Conservation (phyloP, 1,140 invertebrate genomes). For the Lordiphosa mommai region DNA sequence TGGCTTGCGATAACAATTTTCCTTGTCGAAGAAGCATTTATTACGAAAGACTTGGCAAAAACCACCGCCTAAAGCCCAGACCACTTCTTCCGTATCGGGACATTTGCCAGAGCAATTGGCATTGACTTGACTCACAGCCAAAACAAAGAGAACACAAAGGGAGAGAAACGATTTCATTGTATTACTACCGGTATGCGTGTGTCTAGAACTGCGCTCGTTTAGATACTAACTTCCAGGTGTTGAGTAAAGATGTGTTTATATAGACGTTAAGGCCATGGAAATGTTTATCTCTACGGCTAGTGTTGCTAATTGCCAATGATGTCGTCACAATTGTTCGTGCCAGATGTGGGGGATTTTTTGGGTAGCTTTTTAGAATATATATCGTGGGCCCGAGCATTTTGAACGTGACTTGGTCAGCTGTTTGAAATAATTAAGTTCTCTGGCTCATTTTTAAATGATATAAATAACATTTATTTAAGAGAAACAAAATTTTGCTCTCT, state of each 20-base stretch:
- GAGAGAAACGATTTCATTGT: slow-evolving; percentile 33
- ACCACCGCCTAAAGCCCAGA: slow-evolving; percentile 40
- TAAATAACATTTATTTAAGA: no score
- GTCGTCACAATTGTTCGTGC: background rate
- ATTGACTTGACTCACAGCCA: slow-evolving; percentile 34
- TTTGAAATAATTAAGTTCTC: slow-evolving; percentile 20
- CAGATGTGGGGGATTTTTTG: slow-evolving; percentile 17
- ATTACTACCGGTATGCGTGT: background rate
- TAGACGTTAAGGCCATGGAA: slow-evolving; percentile 4
- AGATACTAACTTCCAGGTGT: slow-evolving; percentile 11
- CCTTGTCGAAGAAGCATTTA: slow-evolving; percentile 49
- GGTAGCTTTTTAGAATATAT: slow-evolving; percentile 2
- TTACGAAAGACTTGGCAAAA: slow-evolving; percentile 48
- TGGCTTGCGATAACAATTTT: slow-evolving; percentile 39
- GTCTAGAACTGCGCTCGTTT: background rate
- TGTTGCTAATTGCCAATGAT: background rate
- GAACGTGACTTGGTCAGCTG: slow-evolving; percentile 31
- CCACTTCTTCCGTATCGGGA: slow-evolving; percentile 53
- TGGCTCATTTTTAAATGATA: background rate
- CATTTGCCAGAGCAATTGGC: slow-evolving; percentile 32
- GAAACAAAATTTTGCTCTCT: background rate
- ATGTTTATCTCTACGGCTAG: background rate
- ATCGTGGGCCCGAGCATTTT: slow-evolving; percentile 17
- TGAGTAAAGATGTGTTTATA: slow-evolving; percentile 5
- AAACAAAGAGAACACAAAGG: slow-evolving; percentile 11